Evolutionary conservation across 1,140 invertebrate genomes (phyloP), one percentile per base, ranked within the genome.

Genomic region (Charaxes varanes): DNA sequence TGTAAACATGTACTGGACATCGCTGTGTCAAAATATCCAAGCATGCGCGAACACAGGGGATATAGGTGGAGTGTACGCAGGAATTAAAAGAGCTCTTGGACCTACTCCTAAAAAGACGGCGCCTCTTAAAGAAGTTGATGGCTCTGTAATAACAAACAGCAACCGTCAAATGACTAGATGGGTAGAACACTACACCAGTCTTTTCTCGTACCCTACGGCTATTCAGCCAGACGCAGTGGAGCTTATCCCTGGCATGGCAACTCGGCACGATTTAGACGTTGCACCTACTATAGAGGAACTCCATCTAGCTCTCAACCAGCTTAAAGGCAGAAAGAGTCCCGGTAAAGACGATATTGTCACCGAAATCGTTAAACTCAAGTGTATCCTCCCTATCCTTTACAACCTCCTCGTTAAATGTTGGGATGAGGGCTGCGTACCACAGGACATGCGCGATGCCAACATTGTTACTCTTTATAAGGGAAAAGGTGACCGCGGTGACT

Each of bases 391-490:
- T 6, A 18, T 37, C 1, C 11, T 45, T 5, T n/a, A 51, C 15
- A 52, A 19, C 22, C 35, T 36, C 0, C 5, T 52, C 11, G 4
- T 15, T 3, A 41, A 46, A 21, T 53, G 40, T n/a, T 53, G 44
- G 35, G 15, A 30, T 6, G 18, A 12, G 7, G 42, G 37, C 7
- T 14, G 13, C 7, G 22, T 45, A n/a, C 37, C 37, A 14, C 26
- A 37, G 15, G 49, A 52, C 30, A 41, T 37, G 49, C 15, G 22
- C 5, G 27, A 52, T 23, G 49, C 40, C 1, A 18, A 35, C 13
- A 52, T 52, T 11, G 13, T 45, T 6, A 45, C 37, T 2, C 13
- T 51, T 16, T 51, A 51, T 17, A 41, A 51, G 34, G 48, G 32
- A 2, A 51, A 45, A 36, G 38, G n/a, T n/a, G n/a, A n/a, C n/a